A percentile compares a stretch with the other conserved stretches of the same genome.
phyloP scores from a whole-genome alignment of 1,140 invertebrate genomes.

The Drosophila subobscura region DNA sequence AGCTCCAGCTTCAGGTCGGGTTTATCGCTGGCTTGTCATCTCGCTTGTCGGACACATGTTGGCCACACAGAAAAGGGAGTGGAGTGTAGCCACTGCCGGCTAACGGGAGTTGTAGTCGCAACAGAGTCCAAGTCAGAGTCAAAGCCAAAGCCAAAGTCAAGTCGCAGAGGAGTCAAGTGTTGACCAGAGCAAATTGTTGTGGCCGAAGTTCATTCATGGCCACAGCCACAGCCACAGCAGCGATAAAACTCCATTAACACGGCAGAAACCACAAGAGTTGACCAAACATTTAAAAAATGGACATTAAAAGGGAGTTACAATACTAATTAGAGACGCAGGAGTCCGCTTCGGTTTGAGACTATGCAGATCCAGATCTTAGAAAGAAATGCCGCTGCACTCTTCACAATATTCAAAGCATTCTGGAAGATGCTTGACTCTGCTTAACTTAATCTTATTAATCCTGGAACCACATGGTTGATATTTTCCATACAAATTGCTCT shows the following conservation, averaged over 20 bases:
- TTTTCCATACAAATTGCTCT: too few relatives aligned
- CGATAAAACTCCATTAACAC: slow-evolving; percentile 15
- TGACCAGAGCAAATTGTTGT: slow-evolving; percentile 33
- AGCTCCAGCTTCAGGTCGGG: slow-evolving; percentile 25
- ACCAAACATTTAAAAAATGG: too few relatives aligned
- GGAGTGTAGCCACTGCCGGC: slow-evolving; percentile 25
- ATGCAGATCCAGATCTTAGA: too few relatives aligned
- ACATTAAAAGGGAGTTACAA: too few relatives aligned
- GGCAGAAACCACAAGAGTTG: slow-evolving; percentile 24
- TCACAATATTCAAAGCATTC: too few relatives aligned
- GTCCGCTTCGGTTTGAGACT: too few relatives aligned
- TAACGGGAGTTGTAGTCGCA: slow-evolving; percentile 52
- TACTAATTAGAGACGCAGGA: neutral
- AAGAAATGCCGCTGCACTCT: too few relatives aligned
- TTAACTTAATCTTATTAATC: too few relatives aligned
- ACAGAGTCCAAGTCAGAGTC: slow-evolving; percentile 16
- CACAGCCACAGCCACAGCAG: neutral
- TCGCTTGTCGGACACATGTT: slow-evolving; percentile 64
- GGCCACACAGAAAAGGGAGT: slow-evolving; percentile 59
- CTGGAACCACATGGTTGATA: too few relatives aligned
- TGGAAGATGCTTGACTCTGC: too few relatives aligned
- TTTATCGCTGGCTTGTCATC: slow-evolving; percentile 72
- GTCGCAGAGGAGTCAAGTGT: slow-evolving; percentile 39
- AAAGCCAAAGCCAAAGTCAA: slow-evolving; percentile 22
- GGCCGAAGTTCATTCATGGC: slow-evolving; percentile 44